phyloP scores from a whole-genome alignment of 2,113 vertebrate species.

The Serilophus lunatus region DNA sequence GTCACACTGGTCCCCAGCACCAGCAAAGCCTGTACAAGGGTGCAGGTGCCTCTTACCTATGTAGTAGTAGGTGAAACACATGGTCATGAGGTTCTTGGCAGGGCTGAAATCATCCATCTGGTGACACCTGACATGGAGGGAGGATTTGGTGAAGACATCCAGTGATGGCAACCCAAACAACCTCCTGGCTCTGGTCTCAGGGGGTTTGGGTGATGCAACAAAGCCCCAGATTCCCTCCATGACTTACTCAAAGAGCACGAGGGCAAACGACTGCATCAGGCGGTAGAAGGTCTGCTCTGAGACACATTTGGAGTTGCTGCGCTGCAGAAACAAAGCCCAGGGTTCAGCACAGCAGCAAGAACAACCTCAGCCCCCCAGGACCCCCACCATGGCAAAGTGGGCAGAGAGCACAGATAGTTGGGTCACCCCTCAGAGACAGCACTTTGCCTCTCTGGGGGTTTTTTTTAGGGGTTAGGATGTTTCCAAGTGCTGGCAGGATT shows the following conservation, averaged over 20 bases:
- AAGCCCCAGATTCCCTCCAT: not conserved
- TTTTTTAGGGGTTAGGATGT: not conserved
- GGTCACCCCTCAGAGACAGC: not conserved
- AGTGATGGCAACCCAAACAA: rapidly evolving
- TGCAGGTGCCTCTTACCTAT: constrained; percentile 74
- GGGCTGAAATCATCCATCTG: constrained; percentile 97
- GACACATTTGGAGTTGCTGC: constrained; percentile 95
- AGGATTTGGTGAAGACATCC: not conserved
- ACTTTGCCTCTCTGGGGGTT: not conserved
- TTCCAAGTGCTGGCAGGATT: not conserved
- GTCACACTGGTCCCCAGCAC: rapidly evolving
- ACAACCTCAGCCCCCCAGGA: rapidly evolving
- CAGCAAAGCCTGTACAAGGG: rapidly evolving
- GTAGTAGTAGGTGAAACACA: constrained; percentile 98
- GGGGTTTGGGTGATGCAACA: rapidly evolving
- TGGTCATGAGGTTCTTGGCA: constrained; percentile 98
- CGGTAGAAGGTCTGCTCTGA: constrained; percentile 95
- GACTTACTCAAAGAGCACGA: constrained; percentile 96
- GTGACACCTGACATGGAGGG: constrained; percentile 78
- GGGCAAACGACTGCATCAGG: constrained; percentile 95
- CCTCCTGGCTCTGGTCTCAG: not conserved
- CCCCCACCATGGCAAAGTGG: rapidly evolving
- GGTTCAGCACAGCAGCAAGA: not conserved
- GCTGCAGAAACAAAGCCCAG: constrained; percentile 74
- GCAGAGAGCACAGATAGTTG: not conserved